phyloP scores from a whole-genome alignment of 2,797 vertebrate genomes.

The Sebastes itinus region DNA sequence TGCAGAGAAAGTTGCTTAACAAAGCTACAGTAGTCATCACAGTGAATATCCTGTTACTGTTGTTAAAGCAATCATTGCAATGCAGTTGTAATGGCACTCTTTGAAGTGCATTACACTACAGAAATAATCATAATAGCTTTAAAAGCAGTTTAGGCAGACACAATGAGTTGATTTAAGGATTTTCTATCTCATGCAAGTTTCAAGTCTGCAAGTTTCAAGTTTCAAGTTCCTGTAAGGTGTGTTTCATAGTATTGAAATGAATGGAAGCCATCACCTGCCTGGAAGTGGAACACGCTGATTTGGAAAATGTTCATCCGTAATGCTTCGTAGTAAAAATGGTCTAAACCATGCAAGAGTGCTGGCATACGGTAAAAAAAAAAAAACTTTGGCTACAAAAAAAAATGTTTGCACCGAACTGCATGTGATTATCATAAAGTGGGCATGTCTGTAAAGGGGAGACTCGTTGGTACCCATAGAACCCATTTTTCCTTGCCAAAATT shows the following conservation, averaged over 20 bases:
- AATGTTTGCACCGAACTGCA: accelerated
- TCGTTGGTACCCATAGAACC: too few species aligned
- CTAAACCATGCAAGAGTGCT: too few species aligned
- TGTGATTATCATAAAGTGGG: too few species aligned
- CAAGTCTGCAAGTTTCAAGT: slow-evolving; percentile 30
- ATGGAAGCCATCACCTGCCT: background rate
- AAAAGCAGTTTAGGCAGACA: background rate
- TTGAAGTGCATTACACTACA: background rate
- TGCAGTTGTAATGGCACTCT: background rate
- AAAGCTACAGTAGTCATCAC: background rate
- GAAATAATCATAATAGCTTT: background rate
- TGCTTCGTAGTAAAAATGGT: background rate
- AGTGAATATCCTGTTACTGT: background rate
- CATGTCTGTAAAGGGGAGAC: too few species aligned
- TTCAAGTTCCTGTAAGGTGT: slow-evolving; percentile 12
- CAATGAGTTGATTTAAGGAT: background rate
- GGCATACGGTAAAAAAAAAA: background rate
- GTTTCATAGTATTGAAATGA: slow-evolving; percentile 25
- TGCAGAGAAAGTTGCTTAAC: background rate
- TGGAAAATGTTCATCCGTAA: background rate
- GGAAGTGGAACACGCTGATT: background rate
- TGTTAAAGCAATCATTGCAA: background rate
- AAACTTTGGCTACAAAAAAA: background rate
- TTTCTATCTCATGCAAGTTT: slow-evolving; percentile 15
- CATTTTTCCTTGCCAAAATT: too few species aligned